Evolutionary conservation across 2,888 invertebrate species (phyloP).

Genomic region (Perdita meconis): DNA sequence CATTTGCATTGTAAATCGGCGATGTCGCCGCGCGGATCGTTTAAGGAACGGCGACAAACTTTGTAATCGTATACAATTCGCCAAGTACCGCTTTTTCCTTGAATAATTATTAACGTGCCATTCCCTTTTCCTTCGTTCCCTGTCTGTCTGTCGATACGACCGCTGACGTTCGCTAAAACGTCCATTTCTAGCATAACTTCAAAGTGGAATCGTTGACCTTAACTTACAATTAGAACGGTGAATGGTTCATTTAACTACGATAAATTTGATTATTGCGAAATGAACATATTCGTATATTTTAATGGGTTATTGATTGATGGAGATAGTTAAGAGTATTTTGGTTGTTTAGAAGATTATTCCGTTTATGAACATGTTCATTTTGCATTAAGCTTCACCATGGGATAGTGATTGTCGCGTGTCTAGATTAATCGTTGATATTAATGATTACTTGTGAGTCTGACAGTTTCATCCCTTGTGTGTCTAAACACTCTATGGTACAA

Average conservation of each 20-base stretch:
- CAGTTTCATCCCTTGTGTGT: too few species aligned
- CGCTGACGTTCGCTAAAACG: neutral
- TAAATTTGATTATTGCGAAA: slow-evolving; percentile 20
- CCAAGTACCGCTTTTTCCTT: slow-evolving; percentile 49
- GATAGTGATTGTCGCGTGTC: neutral
- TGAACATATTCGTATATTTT: neutral
- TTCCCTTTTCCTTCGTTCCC: neutral
- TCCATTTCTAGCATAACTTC: slow-evolving; percentile 15
- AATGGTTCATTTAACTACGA: slow-evolving; percentile 28
- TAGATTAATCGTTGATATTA: neutral
- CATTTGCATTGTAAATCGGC: slow-evolving; percentile 67
- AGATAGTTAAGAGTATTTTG: neutral
- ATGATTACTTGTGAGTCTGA: too few species aligned
- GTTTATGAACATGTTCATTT: neutral
- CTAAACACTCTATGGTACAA: too few species aligned
- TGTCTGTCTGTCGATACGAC: neutral
- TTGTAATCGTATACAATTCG: slow-evolving; percentile 58
- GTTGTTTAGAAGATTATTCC: neutral
- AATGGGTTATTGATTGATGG: neutral
- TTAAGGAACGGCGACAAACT: slow-evolving; percentile 59
- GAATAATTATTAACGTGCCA: slow-evolving; percentile 49
- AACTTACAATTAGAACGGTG: slow-evolving; percentile 1
- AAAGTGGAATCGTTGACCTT: slow-evolving; percentile 31
- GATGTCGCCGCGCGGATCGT: slow-evolving; percentile 47
- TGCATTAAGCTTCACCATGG: neutral